Evolutionary conservation across 2,888 invertebrate genomes (phyloP).

Genomic region (Camponotus fellah): DNA sequence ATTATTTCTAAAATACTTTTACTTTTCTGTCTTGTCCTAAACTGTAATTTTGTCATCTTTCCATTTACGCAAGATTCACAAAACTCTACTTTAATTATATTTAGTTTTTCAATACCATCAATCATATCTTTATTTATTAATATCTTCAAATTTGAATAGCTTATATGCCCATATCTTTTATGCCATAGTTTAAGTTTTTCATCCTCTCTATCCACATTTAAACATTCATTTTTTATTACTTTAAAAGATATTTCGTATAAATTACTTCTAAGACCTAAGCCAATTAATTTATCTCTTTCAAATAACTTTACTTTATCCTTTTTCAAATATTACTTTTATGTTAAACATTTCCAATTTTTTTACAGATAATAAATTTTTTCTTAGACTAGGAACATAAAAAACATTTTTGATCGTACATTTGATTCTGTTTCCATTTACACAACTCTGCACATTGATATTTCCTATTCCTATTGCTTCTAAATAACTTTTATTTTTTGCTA

Average conservation of each 20-base stretch:
- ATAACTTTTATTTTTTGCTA: conserved; percentile 16
- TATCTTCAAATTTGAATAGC: too few species aligned
- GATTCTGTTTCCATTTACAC: not conserved
- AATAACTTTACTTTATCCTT: not conserved
- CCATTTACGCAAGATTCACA: conserved; percentile 1
- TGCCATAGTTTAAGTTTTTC: not conserved
- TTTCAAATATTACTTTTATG: not conserved
- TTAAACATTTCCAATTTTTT: conserved; percentile 18
- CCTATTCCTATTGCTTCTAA: conserved; percentile 16
- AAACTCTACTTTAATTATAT: not conserved
- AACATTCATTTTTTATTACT: not conserved
- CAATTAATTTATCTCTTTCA: not conserved
- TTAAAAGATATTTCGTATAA: not conserved
- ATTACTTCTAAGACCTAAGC: not conserved
- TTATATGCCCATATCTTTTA: not conserved
- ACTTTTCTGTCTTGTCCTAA: not conserved
- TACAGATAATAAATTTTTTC: conserved; percentile 32
- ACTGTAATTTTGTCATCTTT: not conserved
- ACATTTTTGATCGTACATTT: conserved; percentile 25
- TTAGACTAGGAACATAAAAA: not conserved
- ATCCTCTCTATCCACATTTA: not conserved
- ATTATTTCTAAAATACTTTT: not conserved
- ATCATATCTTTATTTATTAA: too few species aligned
- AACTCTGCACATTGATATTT: not conserved
- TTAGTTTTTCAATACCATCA: not conserved